Evolutionary conservation across 1,140 invertebrate species (phyloP).

Genomic region (Caerostris darwini): DNA sequence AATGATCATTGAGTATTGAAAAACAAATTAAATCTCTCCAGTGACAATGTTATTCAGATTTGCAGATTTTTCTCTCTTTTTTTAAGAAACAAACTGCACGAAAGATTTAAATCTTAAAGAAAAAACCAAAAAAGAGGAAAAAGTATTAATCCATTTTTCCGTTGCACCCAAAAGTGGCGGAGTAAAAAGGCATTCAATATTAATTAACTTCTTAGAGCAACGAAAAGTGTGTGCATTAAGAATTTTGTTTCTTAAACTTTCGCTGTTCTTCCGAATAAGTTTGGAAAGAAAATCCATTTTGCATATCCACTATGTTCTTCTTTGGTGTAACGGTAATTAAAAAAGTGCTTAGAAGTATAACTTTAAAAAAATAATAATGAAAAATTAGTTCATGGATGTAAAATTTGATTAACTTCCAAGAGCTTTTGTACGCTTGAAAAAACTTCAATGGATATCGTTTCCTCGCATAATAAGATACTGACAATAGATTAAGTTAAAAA

Average conservation of each 20-base stretch:
- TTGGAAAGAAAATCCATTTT: not conserved
- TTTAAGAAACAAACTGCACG: too few species aligned
- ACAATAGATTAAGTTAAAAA: too few species aligned
- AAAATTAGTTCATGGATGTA: not conserved
- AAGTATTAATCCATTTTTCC: too few species aligned
- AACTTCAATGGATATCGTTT: not conserved
- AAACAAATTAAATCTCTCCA: too few species aligned
- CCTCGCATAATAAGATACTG: too few species aligned
- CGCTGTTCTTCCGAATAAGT: not conserved
- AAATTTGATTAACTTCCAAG: not conserved
- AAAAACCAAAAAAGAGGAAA: too few species aligned
- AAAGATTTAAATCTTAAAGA: too few species aligned
- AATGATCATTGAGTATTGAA: too few species aligned
- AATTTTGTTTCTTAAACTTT: not conserved
- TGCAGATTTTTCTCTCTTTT: too few species aligned
- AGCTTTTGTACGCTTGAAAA: not conserved
- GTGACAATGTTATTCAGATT: too few species aligned
- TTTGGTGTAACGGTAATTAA: not conserved
- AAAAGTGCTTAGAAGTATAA: not conserved
- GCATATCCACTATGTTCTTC: not conserved
- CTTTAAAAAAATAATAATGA: not conserved
- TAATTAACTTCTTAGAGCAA: not conserved
- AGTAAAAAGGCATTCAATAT: not conserved
- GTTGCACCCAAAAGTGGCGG: too few species aligned
- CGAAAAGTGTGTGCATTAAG: not conserved